Conservation (phyloP, 1,140 invertebrate species). For the Lepidurus packardi region DNA sequence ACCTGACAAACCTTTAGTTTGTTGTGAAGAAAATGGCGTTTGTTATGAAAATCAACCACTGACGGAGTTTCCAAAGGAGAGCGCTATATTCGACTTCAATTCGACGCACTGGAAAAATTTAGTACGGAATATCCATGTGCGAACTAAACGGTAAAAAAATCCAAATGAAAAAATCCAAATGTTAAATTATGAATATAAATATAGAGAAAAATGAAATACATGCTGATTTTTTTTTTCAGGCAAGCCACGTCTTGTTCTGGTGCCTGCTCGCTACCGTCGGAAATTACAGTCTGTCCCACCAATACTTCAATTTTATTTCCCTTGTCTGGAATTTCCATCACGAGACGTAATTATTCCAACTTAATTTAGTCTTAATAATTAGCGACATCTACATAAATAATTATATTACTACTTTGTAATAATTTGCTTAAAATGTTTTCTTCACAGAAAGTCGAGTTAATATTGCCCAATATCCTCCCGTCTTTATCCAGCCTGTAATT, state of each 20-base stretch:
- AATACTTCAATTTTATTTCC: slow-evolving; percentile 32
- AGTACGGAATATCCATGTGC: neutral
- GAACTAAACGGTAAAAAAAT: neutral
- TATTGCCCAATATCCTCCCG: slow-evolving; percentile 26
- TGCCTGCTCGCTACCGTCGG: neutral
- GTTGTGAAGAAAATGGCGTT: neutral
- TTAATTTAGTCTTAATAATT: neutral
- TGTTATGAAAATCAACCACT: neutral
- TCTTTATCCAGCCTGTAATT: slow-evolving; percentile 32
- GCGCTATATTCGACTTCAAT: neutral
- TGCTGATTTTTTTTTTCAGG: neutral
- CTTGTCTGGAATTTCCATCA: slow-evolving; percentile 30
- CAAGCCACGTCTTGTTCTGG: neutral
- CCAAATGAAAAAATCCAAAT: neutral
- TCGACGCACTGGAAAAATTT: neutral
- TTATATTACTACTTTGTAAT: slow-evolving; percentile 23
- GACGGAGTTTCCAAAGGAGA: neutral
- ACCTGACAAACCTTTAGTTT: neutral
- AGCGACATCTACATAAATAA: neutral
- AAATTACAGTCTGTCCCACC: slow-evolving; percentile 15
- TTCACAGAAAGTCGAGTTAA: slow-evolving; percentile 30
- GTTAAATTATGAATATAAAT: neutral
- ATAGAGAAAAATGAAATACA: neutral
- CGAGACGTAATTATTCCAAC: slow-evolving; percentile 20
- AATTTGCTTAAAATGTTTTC: slow-evolving; percentile 22